Evolutionary conservation across 2,797 vertebrate genomes (phyloP).

Genomic region (Spinus pinus): DNA sequence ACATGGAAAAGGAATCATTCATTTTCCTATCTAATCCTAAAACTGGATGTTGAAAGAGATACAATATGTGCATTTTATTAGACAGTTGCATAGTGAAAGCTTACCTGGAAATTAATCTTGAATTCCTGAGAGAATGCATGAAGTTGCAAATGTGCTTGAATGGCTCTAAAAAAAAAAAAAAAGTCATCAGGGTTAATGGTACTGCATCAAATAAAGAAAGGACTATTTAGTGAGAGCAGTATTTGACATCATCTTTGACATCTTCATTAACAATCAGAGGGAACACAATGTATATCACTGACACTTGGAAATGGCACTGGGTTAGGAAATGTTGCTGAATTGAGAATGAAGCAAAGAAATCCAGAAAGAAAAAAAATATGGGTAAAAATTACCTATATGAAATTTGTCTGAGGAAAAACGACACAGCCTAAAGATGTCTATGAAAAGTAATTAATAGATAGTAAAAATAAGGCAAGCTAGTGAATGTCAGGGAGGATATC

Average conservation of each 20-base stretch:
- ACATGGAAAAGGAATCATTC: background rate
- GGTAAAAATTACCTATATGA: background rate
- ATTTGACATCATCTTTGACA: background rate
- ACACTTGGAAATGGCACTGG: background rate
- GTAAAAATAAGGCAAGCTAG: background rate
- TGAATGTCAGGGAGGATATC: background rate
- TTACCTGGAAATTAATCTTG: slow-evolving; percentile 4
- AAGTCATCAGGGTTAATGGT: background rate
- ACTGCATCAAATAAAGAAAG: background rate
- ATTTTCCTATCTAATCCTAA: background rate
- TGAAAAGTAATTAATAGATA: background rate
- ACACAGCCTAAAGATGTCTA: background rate
- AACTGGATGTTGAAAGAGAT: background rate
- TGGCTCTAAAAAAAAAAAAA: background rate
- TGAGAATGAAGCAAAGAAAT: background rate
- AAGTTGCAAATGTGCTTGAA: background rate
- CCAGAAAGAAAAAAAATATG: background rate
- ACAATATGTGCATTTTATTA: background rate
- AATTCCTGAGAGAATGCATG: background rate
- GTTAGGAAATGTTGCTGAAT: background rate
- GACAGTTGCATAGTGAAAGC: background rate
- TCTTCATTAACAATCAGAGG: background rate
- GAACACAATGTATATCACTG: background rate
- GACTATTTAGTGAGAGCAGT: background rate
- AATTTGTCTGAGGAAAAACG: background rate